Conservation (phyloP, 2,797 vertebrate genomes). For the Hybognathus amarus region DNA sequence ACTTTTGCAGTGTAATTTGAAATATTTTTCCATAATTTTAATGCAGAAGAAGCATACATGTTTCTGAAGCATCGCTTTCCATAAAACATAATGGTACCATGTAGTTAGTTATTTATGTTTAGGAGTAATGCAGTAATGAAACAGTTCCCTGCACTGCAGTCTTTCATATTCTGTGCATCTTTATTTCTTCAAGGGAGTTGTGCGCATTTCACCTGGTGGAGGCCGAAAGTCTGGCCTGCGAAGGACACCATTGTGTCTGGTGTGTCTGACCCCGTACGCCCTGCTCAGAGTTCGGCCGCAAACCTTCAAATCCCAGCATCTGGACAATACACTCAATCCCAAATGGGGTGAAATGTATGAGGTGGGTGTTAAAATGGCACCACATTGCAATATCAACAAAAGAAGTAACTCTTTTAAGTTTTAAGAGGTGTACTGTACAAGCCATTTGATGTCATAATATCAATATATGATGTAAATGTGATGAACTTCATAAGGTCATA, state of each 20-base stretch:
- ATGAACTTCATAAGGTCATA: not conserved
- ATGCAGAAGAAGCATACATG: not conserved
- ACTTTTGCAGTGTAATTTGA: not conserved
- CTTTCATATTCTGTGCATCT: not conserved
- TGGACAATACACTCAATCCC: conserved; percentile 85
- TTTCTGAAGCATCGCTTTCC: not conserved
- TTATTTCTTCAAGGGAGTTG: conserved; percentile 80
- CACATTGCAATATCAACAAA: not conserved
- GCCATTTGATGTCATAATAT: not conserved
- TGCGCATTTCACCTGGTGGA: conserved; percentile 88
- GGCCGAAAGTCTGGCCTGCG: conserved; percentile 80
- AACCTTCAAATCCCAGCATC: conserved; percentile 85
- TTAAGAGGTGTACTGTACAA: not conserved
- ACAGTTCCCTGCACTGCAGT: not conserved
- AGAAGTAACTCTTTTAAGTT: not conserved
- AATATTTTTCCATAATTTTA: not conserved
- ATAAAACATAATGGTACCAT: not conserved
- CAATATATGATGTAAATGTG: not conserved
- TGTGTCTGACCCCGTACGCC: conserved; percentile 91
- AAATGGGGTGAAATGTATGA: conserved; percentile 92
- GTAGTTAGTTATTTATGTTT: not conserved
- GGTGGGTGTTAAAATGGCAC: conserved; percentile 71
- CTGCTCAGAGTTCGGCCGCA: conserved; percentile 90
- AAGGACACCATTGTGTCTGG: conserved; percentile 91
- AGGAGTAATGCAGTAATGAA: not conserved